phyloP scores from a whole-genome alignment of 2,113 vertebrate species.

The Drymodes brunneopygia region DNA sequence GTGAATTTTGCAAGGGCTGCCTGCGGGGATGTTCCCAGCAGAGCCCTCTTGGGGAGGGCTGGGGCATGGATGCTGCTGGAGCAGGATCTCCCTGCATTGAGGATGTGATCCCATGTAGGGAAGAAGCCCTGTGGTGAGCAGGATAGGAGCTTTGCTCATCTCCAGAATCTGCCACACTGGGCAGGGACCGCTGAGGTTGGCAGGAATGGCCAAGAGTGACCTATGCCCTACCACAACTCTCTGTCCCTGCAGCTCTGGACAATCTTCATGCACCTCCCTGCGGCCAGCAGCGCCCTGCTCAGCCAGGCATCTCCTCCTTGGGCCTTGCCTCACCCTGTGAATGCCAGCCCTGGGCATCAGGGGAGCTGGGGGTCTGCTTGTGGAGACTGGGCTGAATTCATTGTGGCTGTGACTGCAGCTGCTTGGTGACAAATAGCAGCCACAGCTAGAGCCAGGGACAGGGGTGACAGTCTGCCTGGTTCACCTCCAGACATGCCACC shows the following conservation, averaged over 20 bases:
- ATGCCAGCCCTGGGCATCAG: background rate
- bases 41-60: background rate
- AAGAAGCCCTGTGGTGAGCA: background rate
- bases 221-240: background rate
- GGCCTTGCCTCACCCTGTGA: background rate
- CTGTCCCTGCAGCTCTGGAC: background rate
- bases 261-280: background rate
- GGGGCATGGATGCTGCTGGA: background rate
- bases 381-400: background rate
- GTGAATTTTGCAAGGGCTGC: background rate
- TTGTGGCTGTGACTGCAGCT: background rate
- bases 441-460: background rate
- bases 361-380: background rate
- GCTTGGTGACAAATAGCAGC: background rate
- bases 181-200: background rate
- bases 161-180: background rate
- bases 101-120: background rate
- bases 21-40: fast-evolving
- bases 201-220: fast-evolving
- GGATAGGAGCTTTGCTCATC: background rate
- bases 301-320: background rate
- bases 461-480: background rate
- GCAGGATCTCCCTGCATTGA: background rate
- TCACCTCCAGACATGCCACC: background rate
- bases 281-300: background rate